Base-by-base conservation (phyloP, 2,113 vertebrate genomes). In the Spizaetus ornatus region DNA sequence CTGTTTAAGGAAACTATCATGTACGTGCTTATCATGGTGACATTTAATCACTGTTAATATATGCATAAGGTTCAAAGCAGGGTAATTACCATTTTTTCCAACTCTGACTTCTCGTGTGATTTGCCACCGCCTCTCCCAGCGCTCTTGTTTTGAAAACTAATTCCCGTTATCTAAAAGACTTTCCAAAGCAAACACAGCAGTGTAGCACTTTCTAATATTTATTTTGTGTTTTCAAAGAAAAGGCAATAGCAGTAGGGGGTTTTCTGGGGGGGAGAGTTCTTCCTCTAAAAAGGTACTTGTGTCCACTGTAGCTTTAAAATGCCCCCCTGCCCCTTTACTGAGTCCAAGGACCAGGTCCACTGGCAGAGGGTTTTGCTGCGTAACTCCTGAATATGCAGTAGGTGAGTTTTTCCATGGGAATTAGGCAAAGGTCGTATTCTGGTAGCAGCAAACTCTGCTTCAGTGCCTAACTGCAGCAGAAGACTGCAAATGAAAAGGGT, bases 101-200 rank as follows among this genome's bases (percentile, higher is more conserved):
- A 4, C 82, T 94, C 73, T 22, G 52, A 31, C 76, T 55, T 94
- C 94, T 91, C 9, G 1, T 88, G 95, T 45, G 78, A 86, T 88
- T 92, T 96, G 81, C 47, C 45, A 72, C 53, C 23, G 4, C 50
- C 63, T 93, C 72, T 87, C 76, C 78, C 76, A 92, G 63, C 9
- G 1, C 56, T 92, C 70, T 92, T 95, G 95, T 97, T 96, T 96
- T 94, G 84, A 96, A 95, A 96, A 94, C 83, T 81, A 92, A 95
- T 94, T 97, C 82, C 82, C 55, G 15, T 79, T 95, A 74, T 74
- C 78, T 88, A 63, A 81, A 92, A 95, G 87, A 90, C 88, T 97
- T 97, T 92, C 94, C 95, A 98, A 97, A 97, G 88, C 71, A 96
- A 97, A 95, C 81, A 95, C 71, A 90, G 94, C 95, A 97, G 82